Percentiles rank a stretch among this genome's conserved stretches.
Conservation (phyloP, 2,888 invertebrate genomes). For the Apotomis betuletana region DNA sequence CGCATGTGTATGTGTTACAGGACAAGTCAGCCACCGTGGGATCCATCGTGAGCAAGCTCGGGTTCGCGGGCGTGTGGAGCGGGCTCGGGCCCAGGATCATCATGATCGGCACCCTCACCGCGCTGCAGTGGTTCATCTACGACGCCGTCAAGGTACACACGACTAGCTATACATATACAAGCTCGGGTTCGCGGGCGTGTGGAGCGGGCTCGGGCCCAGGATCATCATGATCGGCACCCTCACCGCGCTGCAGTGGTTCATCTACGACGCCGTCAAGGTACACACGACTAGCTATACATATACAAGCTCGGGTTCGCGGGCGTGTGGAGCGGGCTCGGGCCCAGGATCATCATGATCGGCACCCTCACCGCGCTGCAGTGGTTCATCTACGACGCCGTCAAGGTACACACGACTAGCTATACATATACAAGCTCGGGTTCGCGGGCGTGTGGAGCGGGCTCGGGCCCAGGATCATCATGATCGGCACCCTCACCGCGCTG, state of each 20-base stretch:
- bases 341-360: slow-evolving; percentile 73
- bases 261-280: slow-evolving; percentile 98
- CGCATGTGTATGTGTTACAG: slow-evolving; percentile 53
- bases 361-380: slow-evolving; percentile 97
- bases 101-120: slow-evolving; percentile 96
- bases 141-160: slow-evolving; percentile 93
- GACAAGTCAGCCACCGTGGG: slow-evolving; percentile 78
- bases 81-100: slow-evolving; percentile 90
- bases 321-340: too few species aligned
- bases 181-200: too few species aligned
- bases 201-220: too few species aligned
- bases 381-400: slow-evolving; percentile 99
- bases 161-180: too few species aligned
- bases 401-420: slow-evolving; percentile 78
- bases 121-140: slow-evolving; percentile 98
- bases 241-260: slow-evolving; percentile 98
- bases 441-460: too few species aligned
- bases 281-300: too few species aligned
- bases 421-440: too few species aligned
- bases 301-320: too few species aligned
- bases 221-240: slow-evolving; percentile 87
- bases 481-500: slow-evolving; percentile 95
- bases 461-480: too few species aligned
- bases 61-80: slow-evolving; percentile 90
- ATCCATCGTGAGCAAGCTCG: slow-evolving; percentile 77